These are phyloP conservation scores for Nasonia vitripennis DNA, from an alignment of 1,140 invertebrate species.

Conservation along the genomic window DNA sequence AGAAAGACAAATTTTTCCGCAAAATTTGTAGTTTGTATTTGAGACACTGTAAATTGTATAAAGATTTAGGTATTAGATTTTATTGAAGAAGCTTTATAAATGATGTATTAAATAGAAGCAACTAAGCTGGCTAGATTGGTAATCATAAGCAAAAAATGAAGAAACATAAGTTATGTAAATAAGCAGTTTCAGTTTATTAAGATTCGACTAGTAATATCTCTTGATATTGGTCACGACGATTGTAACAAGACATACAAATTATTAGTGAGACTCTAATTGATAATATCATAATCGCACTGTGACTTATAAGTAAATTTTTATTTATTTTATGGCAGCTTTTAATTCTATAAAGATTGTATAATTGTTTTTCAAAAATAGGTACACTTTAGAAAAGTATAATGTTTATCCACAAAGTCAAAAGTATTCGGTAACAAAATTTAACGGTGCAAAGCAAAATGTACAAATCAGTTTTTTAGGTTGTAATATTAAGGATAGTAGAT, in stretches of 20 bases:
- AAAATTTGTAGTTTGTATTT: slow-evolving; percentile 58
- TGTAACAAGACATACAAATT: not conserved
- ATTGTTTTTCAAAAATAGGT: too few species aligned
- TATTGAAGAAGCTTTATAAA: not conserved
- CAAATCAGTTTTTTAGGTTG: not conserved
- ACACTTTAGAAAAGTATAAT: too few species aligned
- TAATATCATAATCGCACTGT: not conserved
- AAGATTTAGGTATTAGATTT: not conserved
- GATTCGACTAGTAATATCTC: not conserved
- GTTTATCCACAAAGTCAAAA: not conserved
- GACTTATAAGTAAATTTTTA: not conserved
- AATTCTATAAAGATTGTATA: too few species aligned
- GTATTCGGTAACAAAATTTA: not conserved
- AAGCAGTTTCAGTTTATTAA: not conserved
- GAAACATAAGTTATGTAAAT: not conserved
- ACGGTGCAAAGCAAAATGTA: not conserved
- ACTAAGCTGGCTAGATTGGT: not conserved
- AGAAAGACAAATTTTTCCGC: slow-evolving; percentile 81
- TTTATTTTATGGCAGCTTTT: too few species aligned
- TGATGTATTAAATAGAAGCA: not conserved
- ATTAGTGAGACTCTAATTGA: too few species aligned
- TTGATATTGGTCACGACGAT: not conserved
- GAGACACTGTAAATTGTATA: slow-evolving; percentile 1
- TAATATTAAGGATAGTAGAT: not conserved
- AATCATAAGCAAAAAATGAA: not conserved